These are phyloP conservation scores for Erpobdella octoculata DNA, from an alignment of 2,888 invertebrate genomes.

Conservation along the genomic window DNA sequence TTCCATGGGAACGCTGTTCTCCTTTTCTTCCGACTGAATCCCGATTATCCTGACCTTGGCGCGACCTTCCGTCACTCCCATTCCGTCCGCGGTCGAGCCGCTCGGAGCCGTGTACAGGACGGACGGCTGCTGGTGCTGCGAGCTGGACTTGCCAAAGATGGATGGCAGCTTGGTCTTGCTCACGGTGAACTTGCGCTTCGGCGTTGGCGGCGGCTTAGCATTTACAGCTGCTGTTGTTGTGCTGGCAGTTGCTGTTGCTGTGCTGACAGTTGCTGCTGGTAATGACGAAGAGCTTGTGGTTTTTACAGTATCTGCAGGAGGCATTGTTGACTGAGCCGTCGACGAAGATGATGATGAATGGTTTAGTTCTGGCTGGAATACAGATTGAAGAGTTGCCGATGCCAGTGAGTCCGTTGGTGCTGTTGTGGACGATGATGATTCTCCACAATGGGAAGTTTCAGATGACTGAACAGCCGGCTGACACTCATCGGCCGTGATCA, in stretches of 20 bases:
- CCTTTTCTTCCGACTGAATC: neutral
- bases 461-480: neutral
- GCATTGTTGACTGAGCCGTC: neutral
- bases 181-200: slow-evolving; percentile 27
- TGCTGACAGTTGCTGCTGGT: neutral
- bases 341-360: no score
- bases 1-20: neutral
- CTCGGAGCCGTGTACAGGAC: slow-evolving; percentile 22
- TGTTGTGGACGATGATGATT: neutral
- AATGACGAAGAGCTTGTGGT: no score
- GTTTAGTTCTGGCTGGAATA: no score
- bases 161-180: slow-evolving; percentile 23
- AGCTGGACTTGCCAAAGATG: neutral
- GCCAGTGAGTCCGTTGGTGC: neutral
- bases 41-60: slow-evolving; percentile 7
- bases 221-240: neutral
- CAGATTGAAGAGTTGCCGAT: no score
- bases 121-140: neutral
- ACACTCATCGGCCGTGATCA: neutral
- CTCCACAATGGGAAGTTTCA: neutral
- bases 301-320: neutral
- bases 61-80: neutral
- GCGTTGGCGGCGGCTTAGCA: neutral
- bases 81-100: neutral
- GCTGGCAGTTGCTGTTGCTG: neutral